phyloP scores from a whole-genome alignment of 2,888 invertebrate species.

The Sympetrum striolatum region DNA sequence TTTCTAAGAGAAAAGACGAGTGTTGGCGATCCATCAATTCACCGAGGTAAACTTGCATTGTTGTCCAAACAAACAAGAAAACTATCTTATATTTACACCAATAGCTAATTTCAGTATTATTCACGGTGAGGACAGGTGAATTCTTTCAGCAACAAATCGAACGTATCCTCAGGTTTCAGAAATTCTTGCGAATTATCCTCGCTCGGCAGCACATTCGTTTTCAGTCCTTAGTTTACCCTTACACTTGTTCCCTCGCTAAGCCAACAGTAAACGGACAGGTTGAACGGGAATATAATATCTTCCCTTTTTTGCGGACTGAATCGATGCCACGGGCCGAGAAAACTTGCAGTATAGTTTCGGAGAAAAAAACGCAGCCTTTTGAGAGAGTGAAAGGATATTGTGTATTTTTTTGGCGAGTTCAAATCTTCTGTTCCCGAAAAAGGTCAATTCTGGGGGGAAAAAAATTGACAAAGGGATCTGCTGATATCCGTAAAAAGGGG shows the following conservation, averaged over 20 bases:
- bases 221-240: neutral
- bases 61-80: no score
- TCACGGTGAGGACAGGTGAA: no score
- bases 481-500: slow-evolving; percentile 19
- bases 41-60: no score
- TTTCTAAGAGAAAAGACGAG: no score
- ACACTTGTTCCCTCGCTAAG: neutral
- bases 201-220: no score
- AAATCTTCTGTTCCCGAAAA: neutral
- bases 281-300: neutral
- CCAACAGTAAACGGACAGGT: neutral
- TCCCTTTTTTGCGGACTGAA: neutral
- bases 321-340: neutral
- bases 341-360: neutral
- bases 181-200: no score
- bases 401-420: neutral
- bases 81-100: no score
- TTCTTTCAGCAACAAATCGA: no score
- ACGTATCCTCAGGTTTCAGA: no score
- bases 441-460: neutral
- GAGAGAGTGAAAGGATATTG: neutral
- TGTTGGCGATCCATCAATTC: no score
- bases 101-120: no score
- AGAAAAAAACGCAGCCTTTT: neutral
- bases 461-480: neutral